Conservation (phyloP, 2,888 invertebrate species). For the Nomada hirtipes region DNA sequence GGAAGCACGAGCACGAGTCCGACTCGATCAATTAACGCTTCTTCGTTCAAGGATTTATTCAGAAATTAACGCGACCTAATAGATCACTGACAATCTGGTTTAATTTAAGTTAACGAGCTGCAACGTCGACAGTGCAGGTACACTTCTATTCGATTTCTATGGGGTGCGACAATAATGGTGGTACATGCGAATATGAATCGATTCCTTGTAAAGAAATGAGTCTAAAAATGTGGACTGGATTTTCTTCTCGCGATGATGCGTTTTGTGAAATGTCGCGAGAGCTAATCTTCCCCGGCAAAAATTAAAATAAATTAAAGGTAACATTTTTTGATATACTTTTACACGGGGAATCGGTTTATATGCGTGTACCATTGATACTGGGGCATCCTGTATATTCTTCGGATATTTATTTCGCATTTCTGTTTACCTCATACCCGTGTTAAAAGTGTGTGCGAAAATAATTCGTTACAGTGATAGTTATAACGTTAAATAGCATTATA, state of each 20-base stretch:
- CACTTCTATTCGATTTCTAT: background rate
- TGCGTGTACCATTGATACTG: no score
- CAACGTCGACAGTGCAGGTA: background rate
- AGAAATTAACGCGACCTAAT: conserved; percentile 47
- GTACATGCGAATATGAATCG: no score
- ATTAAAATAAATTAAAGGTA: no score
- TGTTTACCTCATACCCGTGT: background rate
- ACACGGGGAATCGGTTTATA: no score
- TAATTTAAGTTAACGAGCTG: background rate
- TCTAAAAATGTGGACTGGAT: no score
- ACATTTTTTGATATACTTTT: no score
- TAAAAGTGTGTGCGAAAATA: no score
- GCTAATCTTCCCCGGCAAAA: no score
- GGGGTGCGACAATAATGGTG: background rate
- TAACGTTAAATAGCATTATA: background rate
- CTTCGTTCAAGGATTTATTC: conserved; percentile 36
- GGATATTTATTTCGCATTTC: background rate
- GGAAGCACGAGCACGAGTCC: conserved; percentile 13
- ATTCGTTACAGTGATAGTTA: background rate
- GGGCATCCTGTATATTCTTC: no score
- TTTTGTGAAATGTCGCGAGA: no score
- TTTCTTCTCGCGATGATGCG: no score
- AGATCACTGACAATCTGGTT: conserved; percentile 43
- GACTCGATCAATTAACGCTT: conserved; percentile 30
- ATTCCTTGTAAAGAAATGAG: no score